Percentiles rank a stretch among this genome's conserved stretches.
These are phyloP conservation scores for Acanthis flammea DNA, from an alignment of 2,797 vertebrate genomes.

Conservation along the genomic window DNA sequence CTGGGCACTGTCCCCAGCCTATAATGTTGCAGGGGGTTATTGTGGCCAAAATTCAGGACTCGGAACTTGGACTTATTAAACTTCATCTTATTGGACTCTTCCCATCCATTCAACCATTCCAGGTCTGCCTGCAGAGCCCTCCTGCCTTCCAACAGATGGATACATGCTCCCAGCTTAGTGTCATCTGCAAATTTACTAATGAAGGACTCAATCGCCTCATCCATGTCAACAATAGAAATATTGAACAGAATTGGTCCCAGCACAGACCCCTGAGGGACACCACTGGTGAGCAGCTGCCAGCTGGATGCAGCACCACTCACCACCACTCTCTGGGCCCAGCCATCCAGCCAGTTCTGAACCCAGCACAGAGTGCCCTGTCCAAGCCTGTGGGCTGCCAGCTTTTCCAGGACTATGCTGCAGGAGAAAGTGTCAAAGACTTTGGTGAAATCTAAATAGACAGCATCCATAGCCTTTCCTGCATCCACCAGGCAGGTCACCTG, in stretches of 20 bases:
- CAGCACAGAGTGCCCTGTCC: neutral
- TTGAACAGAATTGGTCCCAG: neutral
- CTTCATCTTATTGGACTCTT: neutral
- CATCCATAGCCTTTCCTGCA: neutral
- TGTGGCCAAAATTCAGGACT: neutral
- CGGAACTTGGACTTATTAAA: neutral
- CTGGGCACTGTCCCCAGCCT: neutral
- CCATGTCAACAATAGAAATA: no score
- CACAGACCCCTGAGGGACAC: neutral
- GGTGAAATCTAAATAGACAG: neutral
- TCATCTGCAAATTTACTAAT: no score
- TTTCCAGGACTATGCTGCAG: neutral
- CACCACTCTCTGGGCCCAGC: rapidly evolving
- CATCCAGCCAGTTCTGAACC: neutral
- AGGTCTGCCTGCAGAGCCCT: neutral
- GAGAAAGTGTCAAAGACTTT: neutral
- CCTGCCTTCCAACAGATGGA: neutral
- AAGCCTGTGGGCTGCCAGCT: neutral
- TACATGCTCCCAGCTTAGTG: no score
- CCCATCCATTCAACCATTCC: neutral
- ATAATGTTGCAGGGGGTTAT: neutral
- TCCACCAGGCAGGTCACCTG: rapidly evolving
- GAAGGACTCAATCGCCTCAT: no score
- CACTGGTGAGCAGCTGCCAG: neutral
- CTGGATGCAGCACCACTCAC: neutral